Evolutionary conservation across 2,797 vertebrate genomes (phyloP), one percentile per base, ranked within the genome.

Genomic region (Tachyglossus aculeatus): DNA sequence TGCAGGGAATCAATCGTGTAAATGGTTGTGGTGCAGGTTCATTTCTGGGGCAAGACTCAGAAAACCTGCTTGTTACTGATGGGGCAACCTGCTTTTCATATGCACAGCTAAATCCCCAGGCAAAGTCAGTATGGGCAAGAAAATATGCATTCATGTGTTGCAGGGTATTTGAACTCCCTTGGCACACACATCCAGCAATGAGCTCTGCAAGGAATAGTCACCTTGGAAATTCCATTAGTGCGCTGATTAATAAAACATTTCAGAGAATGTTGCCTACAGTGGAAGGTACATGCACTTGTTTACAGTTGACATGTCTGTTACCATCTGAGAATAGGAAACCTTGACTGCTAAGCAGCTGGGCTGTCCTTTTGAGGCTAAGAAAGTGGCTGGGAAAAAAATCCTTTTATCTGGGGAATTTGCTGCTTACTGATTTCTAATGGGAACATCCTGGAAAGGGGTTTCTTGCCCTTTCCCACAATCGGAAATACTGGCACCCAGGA

Each of bases 391-490:
- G 81, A 54, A 73, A 45, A 56, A 61, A 60, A 71, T 45, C 29
- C 52, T 43, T 73, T 80, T 80, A 59, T 60, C 52, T 56, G 62
- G 47, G 18, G 19, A 50, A 70, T 55, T 67, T 61, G 59, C 19
- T 58, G 31, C 22, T 68, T 74, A 66, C 34, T 75, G 66, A 72
- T 80, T 81, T 82, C 78, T 60, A 73, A 84, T 55, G 43, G 63
- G 82, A 60, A 29, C 38, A 25, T 52, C 12, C 50, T 58, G 57
- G 39, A 60, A 43, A 74, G 44, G 67, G 53, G 58, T n/a, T 75
- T 59, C 6, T 18, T 72, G 29, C 59, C 38, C 39, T 84, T 88
- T 81, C 77, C 48, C 32, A 51, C 38, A 56, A 36, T 66, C 67
- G 37, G 10, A 60, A 75, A 76, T 86, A 41, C 48, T 72, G 38